Evolutionary conservation across 2,797 vertebrate genomes (phyloP), one percentile per base, ranked within the genome.

Genomic region (Schizopygopsis malacanthus): DNA sequence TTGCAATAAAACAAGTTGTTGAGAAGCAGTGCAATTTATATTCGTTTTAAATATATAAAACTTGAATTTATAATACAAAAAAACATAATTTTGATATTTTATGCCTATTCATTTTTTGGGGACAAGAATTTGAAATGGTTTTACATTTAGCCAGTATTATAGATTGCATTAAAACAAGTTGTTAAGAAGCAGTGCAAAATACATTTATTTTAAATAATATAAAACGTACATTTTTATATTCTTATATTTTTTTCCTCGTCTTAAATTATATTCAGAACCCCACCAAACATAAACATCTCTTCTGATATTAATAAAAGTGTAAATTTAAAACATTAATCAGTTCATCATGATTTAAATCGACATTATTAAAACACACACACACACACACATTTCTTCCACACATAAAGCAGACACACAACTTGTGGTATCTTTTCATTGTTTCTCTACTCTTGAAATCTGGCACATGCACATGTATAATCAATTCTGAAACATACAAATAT

Each of bases 401-500:
- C 69, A 90, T 88, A 90, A 88, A 87, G 93, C 90, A 92, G 90
- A 90, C 86, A 86, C 82, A 92, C 92, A 82, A 91, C 90, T 89
- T 90, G 61, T 85, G 85, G 89, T 93, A 89, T 86, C 84, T 89
- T 92, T 93, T 94, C 89, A 91, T 93, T 91, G 83, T 93, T 95
- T 92, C 92, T 89, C 90, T 82, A 83, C 77, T 82, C 88, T 90
- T 89, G 92, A 95, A 93, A 93, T 95, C 92, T 90, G 93, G 92
- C 93, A 95, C 92, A 94, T 94, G 94, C 94, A 94, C 93, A 93
- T 92, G 72, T 85, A 85, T 79, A 56, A 76, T 82, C 81, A 87
- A 75, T 82, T 85, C 54, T 92, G 93, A 91, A 93, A 94, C 94
- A 93, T 87, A 76, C 89, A 91, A 93, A 90, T 91, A 84, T 93